phyloP scores from a whole-genome alignment of 2,797 vertebrate genomes.

The Helostoma temminkii region DNA sequence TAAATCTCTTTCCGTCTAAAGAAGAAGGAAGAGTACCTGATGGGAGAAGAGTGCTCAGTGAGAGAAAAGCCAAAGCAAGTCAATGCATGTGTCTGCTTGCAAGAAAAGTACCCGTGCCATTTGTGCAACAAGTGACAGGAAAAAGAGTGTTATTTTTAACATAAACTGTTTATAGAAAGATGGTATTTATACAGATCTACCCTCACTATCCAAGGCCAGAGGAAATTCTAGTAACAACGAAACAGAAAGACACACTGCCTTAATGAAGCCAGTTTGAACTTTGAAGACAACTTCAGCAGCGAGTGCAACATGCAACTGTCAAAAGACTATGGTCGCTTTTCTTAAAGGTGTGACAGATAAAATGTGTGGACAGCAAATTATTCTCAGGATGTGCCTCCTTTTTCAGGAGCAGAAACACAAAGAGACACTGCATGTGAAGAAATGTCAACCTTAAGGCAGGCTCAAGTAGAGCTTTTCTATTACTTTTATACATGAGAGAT shows the following conservation, averaged over 20 bases:
- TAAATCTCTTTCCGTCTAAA: constrained; percentile 99
- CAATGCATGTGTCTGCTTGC: constrained; percentile 23
- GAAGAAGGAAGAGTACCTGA: constrained; percentile 99
- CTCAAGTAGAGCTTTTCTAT: too few species aligned
- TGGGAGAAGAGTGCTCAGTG: constrained; percentile 85
- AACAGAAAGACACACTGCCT: not conserved
- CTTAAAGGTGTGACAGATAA: constrained; percentile 3
- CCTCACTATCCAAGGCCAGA: constrained; percentile 2
- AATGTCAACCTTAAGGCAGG: too few species aligned
- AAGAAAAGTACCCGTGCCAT: too few species aligned
- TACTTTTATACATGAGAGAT: too few species aligned
- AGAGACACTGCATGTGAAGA: constrained; percentile 10
- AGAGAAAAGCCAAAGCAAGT: constrained; percentile 71
- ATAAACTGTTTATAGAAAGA: not conserved
- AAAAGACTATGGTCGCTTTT: constrained; percentile 7
- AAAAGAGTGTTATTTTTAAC: constrained; percentile 24
- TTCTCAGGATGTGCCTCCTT: not conserved
- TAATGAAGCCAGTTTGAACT: not conserved
- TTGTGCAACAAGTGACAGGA: too few species aligned
- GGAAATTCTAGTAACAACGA: constrained; percentile 10
- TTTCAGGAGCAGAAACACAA: constrained; percentile 13
- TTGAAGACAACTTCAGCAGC: not conserved
- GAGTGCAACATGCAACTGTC: constrained; percentile 2
- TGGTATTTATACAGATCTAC: constrained; percentile 20
- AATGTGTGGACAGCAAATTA: constrained; percentile 9